Base-by-base conservation (phyloP, 2,797 vertebrate genomes). In the Siniperca obscura region DNA sequence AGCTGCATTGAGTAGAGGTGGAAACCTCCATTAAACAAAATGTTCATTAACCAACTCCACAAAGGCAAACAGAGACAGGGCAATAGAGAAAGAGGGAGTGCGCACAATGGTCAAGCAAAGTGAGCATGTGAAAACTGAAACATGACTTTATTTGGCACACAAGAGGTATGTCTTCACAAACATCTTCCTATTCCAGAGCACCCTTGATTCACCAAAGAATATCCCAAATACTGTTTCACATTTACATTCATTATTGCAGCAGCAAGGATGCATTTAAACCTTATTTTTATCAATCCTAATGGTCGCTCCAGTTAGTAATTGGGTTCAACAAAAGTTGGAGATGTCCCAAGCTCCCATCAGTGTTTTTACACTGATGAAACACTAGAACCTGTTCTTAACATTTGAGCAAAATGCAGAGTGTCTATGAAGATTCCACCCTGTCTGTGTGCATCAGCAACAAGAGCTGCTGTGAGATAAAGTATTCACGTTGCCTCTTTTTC, bases 81-180 rank as follows among this genome's bases (percentile, higher is more conserved):
- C 38, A 22, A n/a, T 30, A 44, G 36, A 46, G 22, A 48, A 42
- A 27, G 46, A 22, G 52, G 2, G 14, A 68, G 13, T 17, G 25
- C 46, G 22, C n/a, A 36, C 5, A 66, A 34, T 40, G 22, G n/a
- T 2, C 40, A n/a, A 22, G 30, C 19, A 30, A 42, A 67, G 36
- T 3, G 4, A 65, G 34, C 19, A 27, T n/a, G 34, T 13, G 53
- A 70, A 90, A 78, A 84, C 55, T 42, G n/a, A 76, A 76, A 65
- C 27, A 21, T 12, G 25, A 13, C 40, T 68, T 71, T 22, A 9
- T 70, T 70, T 75, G 13, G 53, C 19, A 30, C 40, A 34, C 38
- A 50, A 21, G 22, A 40, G 0, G 2, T 12, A 19, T 2, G 36
- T 61, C 22, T 27, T 70, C 5, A 14, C 30, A 38, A 40, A 16